phyloP scores from a whole-genome alignment of 2,113 vertebrate species.

The Scytalopus superciliaris region DNA sequence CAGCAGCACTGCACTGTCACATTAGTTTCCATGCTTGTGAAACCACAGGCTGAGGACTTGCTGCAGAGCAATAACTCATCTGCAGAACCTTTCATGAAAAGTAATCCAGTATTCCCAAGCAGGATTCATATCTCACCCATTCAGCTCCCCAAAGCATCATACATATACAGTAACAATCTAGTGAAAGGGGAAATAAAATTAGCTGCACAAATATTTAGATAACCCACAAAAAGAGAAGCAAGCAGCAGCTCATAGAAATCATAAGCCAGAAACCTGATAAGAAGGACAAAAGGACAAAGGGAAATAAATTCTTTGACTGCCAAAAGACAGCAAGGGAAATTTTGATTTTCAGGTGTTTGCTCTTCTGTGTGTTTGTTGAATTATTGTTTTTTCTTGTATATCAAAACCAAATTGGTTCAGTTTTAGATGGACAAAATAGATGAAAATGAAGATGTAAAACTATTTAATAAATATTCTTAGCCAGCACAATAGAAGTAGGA shows the following conservation, averaged over 20 bases:
- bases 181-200: constrained; percentile 24
- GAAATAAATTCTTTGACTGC: background rate
- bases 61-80: background rate
- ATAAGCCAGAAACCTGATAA: background rate
- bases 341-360: background rate
- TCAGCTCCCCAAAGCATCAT: background rate
- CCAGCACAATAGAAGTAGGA: background rate
- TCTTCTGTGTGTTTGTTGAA: background rate
- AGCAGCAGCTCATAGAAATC: background rate
- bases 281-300: background rate
- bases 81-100: background rate
- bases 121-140: background rate
- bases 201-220: constrained; percentile 1
- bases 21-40: background rate
- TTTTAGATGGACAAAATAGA: background rate
- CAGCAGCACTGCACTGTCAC: background rate
- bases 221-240: background rate
- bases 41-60: background rate
- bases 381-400: background rate
- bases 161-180: background rate
- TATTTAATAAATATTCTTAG: background rate
- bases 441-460: background rate
- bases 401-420: background rate
- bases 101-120: background rate
- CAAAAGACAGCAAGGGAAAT: background rate